phyloP scores from a whole-genome alignment of 64 coral and sea anemone species.

The Cladopsammia gracilis region DNA sequence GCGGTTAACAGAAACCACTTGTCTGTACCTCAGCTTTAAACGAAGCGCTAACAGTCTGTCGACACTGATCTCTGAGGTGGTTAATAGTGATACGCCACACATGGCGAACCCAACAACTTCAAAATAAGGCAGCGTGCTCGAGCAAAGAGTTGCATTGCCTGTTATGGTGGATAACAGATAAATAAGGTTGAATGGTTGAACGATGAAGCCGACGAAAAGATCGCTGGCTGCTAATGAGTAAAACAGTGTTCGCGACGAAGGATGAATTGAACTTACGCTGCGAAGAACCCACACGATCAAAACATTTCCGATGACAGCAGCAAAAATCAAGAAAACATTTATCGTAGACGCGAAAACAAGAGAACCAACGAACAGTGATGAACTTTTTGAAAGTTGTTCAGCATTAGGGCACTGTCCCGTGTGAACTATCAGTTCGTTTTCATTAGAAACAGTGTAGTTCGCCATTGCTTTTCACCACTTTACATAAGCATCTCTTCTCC shows the following conservation, averaged over 20 bases:
- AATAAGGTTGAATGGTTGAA: constrained; percentile 17
- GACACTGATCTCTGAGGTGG: constrained; percentile 34
- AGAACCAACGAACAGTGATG: not conserved
- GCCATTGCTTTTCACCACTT: no score
- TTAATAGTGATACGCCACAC: constrained; percentile 16
- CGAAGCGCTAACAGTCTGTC: constrained; percentile 28
- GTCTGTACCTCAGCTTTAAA: not conserved
- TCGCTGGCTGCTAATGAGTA: constrained; percentile 21
- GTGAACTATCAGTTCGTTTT: no score
- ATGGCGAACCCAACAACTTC: constrained; percentile 11
- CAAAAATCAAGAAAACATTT: not conserved
- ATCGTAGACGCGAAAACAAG: not conserved
- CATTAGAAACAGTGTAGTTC: no score
- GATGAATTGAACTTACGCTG: not conserved
- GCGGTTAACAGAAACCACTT: not conserved
- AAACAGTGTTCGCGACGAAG: constrained; percentile 7
- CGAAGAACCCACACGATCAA: not conserved
- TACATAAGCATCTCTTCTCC: no score
- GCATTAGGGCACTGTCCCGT: not conserved
- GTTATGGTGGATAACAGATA: not conserved
- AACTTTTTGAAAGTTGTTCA: not conserved
- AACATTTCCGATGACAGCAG: not conserved
- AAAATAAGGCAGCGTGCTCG: not conserved
- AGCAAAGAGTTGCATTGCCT: not conserved
- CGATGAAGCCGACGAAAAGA: constrained; percentile 6